A percentile compares a stretch with the other conserved stretches of the same genome.
Conservation (phyloP, 2,888 invertebrate genomes). For the Erebia epiphron region DNA sequence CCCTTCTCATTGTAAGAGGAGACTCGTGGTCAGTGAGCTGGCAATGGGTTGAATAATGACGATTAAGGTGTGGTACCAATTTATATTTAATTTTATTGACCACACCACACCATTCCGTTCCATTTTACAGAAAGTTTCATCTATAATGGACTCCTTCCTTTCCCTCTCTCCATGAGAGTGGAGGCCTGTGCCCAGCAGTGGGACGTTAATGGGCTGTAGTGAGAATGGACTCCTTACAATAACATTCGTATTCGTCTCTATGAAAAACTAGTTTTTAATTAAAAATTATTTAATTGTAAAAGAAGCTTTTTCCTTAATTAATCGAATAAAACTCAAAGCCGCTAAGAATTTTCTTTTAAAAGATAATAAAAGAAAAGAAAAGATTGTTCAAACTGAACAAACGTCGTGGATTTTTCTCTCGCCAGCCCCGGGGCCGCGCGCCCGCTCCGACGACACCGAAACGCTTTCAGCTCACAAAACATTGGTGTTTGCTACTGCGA, state of each 20-base stretch:
- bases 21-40: too few relatives aligned
- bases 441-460: slow-evolving; percentile 52
- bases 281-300: background rate
- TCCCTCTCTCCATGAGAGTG: too few relatives aligned
- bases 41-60: too few relatives aligned
- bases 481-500: slow-evolving; percentile 27
- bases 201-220: too few relatives aligned
- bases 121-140: background rate
- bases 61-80: too few relatives aligned
- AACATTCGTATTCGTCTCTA: background rate
- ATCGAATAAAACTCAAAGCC: slow-evolving; percentile 1
- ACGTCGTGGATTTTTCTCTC: slow-evolving; percentile 30
- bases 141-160: too few relatives aligned
- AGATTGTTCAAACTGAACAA: slow-evolving; percentile 21
- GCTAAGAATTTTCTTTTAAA: background rate
- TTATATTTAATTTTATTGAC: too few relatives aligned
- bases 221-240: too few relatives aligned
- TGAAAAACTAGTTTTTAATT: background rate
- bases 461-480: slow-evolving; percentile 56
- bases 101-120: too few relatives aligned
- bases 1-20: too few relatives aligned
- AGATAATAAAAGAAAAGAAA: slow-evolving; percentile 1
- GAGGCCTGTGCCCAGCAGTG: too few relatives aligned
- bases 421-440: slow-evolving; percentile 27
- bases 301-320: background rate